Conservation (phyloP, 2,888 invertebrate species). For the Halocaridina rubra region DNA sequence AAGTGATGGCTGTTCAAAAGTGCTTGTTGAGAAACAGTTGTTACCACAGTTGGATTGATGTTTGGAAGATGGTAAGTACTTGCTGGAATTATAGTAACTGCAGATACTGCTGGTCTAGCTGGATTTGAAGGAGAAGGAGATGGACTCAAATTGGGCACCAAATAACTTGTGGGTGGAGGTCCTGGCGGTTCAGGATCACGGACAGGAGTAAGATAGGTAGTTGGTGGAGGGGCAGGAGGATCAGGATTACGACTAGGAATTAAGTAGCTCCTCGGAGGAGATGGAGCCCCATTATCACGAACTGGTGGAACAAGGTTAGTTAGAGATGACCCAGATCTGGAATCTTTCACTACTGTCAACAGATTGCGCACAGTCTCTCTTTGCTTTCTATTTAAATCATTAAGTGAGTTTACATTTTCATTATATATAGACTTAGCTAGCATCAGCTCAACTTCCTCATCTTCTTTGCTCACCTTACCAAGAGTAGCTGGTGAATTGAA, state of each 20-base stretch:
- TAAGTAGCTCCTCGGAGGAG: background rate
- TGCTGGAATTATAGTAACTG: slow-evolving; percentile 23
- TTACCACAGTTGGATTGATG: background rate
- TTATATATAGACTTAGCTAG: slow-evolving; percentile 43
- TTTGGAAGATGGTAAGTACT: background rate
- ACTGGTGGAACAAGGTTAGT: background rate
- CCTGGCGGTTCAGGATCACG: too few species aligned
- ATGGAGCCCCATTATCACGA: background rate
- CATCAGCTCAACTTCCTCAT: slow-evolving; percentile 32
- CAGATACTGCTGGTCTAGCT: background rate
- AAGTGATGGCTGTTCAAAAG: background rate
- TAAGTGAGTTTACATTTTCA: slow-evolving; percentile 17
- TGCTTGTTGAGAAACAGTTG: background rate
- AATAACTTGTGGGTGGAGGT: too few species aligned
- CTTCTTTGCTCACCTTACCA: background rate
- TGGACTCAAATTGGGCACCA: background rate
- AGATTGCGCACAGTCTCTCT: slow-evolving; percentile 34
- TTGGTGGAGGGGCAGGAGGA: too few species aligned
- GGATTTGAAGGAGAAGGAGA: background rate
- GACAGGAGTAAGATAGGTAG: too few species aligned
- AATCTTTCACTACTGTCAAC: slow-evolving; percentile 31
- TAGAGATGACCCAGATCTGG: background rate
- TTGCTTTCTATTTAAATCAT: slow-evolving; percentile 34
- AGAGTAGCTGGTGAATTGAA: slow-evolving; percentile 17
- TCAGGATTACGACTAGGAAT: background rate